Evolutionary conservation across 2,888 invertebrate species (phyloP), one percentile per base, ranked within the genome.

Genomic region (Lordiphosa andalusiaca): DNA sequence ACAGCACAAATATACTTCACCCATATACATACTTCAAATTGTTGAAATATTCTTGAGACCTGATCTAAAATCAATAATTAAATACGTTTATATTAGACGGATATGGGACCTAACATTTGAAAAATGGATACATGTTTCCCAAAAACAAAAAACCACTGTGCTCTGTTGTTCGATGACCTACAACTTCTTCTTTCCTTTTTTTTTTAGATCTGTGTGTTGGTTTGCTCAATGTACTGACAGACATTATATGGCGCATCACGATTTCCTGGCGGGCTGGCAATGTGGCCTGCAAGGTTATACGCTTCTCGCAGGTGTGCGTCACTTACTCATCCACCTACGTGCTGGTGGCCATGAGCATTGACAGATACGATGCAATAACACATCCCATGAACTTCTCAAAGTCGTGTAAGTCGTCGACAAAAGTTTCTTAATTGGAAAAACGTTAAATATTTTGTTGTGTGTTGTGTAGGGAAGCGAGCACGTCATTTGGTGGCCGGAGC

Each of bases 381-480:
- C 95, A 96, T 90, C 97, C 97, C 0, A 96, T 97, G 96, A 97
- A 97, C 90, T 97, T 97, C 90, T 95, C 96, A 51, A 95, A 96
- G 85, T 96, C 96, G 88, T 96, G 97, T 97, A 91, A 95, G 96
- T 95, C 41, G 36, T 53, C 21, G 39, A 6, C 21, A 37, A 83
- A 82, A 82, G 66, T 84, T 84, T 82, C 72, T 53, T 85, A 84
- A 85, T 84, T 82, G 78, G 52, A 67, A 76, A 84, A 71, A 33
- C 30, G 30, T 44, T 44, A 16, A 44, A 16, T 33, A 44, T 44
- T 52, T 33, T 16, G 10, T 38, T 23, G 10, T 38, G 16, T 16
- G 10, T 35, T 44, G 30, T 42, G 42, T 37, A 96, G 96, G 96
- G 96, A 93, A 94, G 87, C 92, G 96, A 72, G 96, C 96, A 0